Percentiles rank a stretch among this genome's conserved stretches.
Conservation (phyloP, 2,888 invertebrate genomes). For the Acrocera orbiculus region DNA sequence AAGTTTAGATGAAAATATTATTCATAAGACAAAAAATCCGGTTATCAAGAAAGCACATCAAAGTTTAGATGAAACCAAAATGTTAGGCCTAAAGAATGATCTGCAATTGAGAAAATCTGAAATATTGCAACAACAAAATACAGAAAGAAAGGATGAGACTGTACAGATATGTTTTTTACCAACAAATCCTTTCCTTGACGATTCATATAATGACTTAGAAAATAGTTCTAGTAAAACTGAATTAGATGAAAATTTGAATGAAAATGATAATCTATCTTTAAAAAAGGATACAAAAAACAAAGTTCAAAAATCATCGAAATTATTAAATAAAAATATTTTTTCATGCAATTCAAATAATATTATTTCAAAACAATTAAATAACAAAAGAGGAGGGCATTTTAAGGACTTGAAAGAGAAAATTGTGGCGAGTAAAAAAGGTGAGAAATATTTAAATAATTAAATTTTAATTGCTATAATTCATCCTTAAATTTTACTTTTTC, state of each 20-base stretch:
- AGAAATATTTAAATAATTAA: constrained; percentile 3
- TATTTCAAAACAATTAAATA: constrained; percentile 21
- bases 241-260: neutral
- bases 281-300: no score
- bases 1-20: constrained; percentile 54
- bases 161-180: constrained; percentile 20
- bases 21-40: constrained; percentile 24
- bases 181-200: constrained; percentile 27
- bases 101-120: neutral
- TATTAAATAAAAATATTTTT: constrained; percentile 22
- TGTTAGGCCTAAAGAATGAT: constrained; percentile 24
- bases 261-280: neutral
- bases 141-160: neutral
- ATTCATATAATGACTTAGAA: constrained; percentile 14
- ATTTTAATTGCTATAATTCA: no score
- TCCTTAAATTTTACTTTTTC: no score
- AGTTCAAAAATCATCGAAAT: constrained; percentile 11
- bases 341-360: constrained; percentile 16
- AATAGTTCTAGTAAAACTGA: no score
- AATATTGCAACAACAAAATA: neutral
- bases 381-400: constrained; percentile 33
- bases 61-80: constrained; percentile 47
- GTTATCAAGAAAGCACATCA: constrained; percentile 48
- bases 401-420: constrained; percentile 39
- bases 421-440: constrained; percentile 32